A percentile compares a stretch with the other conserved stretches of the same genome.
phyloP scores from a whole-genome alignment of 2,113 vertebrate genomes.

The Sus scrofa region DNA sequence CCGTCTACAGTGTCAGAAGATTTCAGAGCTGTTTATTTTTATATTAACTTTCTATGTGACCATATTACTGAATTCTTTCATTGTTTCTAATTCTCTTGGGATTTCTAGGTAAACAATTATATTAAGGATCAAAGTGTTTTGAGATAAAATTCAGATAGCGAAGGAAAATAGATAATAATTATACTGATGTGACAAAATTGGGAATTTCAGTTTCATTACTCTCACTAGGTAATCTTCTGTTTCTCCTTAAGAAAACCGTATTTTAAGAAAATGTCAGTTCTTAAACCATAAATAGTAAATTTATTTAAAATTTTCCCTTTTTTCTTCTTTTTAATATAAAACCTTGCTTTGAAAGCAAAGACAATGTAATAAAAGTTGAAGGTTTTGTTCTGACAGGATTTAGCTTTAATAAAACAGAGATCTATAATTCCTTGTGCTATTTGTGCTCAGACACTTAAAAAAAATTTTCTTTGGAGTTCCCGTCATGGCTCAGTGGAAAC shows the following conservation, averaged over 20 bases:
- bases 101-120: slow-evolving; percentile 30
- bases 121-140: slow-evolving; percentile 22
- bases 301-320: neutral
- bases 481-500: too few species aligned
- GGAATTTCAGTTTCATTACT: neutral
- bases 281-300: slow-evolving; percentile 53
- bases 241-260: neutral
- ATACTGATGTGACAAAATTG: neutral
- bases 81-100: neutral
- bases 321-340: neutral
- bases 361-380: slow-evolving; percentile 37
- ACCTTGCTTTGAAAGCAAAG: slow-evolving; percentile 45
- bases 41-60: neutral
- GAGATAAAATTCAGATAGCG: neutral
- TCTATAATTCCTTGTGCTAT: neutral
- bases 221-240: neutral
- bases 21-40: neutral
- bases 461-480: too few species aligned
- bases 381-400: slow-evolving; percentile 12
- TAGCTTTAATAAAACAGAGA: slow-evolving; percentile 42
- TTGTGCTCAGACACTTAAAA: neutral
- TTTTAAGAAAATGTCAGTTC: slow-evolving; percentile 31
- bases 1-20: too few species aligned
- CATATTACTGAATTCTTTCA: neutral
- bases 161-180: neutral